Evolutionary conservation across 2,888 invertebrate genomes (phyloP), one percentile per base, ranked within the genome.

Genomic region (Stenodera caucasica): DNA sequence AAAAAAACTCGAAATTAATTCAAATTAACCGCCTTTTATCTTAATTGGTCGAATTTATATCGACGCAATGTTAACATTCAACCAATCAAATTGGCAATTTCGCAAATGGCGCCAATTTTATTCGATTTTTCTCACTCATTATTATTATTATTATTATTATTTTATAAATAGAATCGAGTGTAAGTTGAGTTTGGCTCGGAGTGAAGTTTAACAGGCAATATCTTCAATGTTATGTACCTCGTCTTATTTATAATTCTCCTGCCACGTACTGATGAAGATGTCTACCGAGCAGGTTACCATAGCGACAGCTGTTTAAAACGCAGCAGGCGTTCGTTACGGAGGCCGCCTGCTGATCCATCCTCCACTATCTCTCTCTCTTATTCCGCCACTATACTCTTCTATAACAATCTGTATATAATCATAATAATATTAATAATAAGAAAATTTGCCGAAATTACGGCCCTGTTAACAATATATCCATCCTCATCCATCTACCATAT

Each of bases 191-290:
- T 58, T 55, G 55, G 68, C 67, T 69, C 62, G 63, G 67, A 68
- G 65, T 63, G 65, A 67, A 69, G 70, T 68, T 74, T 73, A 74
- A 76, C 74, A 73, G 74, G 73, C 70, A 69, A 74, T 76, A 75
- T 75, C 74, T 74, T 68, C 63, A 67, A 69, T 40, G 9, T 15
- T 40, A 18, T 40, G 15, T 37, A 40, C 37, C 72, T 73, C 72
- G 70, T 73, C 74, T 75, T 75, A 76, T 76, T 76, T 76, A 76
- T 76, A 76, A 75, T 75, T 77, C 75, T 70, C 69, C 75, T 72
- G 75, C 74, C 73, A 74, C 66, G 68, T 76, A 67, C 76, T 76
- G 78, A 79, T 79, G 77, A 78, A 79, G 78, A 78, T 76, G 77
- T 79, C 78, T 77, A 76, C 74, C 71, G 72, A 74, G 71, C 73